Conservation (phyloP, 2,113 vertebrate species). For the Oophaga pumilio region DNA sequence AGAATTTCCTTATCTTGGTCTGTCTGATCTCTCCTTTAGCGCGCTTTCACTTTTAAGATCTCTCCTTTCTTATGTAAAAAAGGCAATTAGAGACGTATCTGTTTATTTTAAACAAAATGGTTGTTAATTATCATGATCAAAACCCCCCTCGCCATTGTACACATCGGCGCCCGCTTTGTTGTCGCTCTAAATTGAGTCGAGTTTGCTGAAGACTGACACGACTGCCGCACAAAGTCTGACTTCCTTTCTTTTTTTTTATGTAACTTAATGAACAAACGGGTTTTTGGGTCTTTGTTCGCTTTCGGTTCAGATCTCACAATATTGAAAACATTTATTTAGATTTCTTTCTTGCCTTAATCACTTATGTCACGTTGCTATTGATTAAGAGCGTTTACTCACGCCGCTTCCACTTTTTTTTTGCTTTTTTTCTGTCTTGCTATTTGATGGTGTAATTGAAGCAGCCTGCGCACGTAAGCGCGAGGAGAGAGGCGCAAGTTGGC, state of each 20-base stretch:
- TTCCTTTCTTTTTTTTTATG: conserved; percentile 69
- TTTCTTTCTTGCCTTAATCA: conserved; percentile 75
- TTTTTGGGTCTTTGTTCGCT: conserved; percentile 81
- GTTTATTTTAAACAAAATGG: conserved; percentile 99
- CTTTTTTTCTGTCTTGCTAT: background rate
- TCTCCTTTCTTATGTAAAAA: conserved; percentile 99
- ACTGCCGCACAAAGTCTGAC: conserved; percentile 85
- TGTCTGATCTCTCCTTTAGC: conserved; percentile 84
- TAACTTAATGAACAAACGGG: conserved; percentile 89
- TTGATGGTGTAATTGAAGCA: conserved; percentile 57
- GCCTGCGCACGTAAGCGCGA: conserved; percentile 11
- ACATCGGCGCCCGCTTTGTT: conserved; percentile 92
- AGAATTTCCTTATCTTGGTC: conserved; percentile 71
- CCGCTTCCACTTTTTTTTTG: conserved; percentile 59
- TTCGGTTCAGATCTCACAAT: conserved; percentile 78
- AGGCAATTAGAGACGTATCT: conserved; percentile 99
- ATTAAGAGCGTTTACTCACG: conserved; percentile 72
- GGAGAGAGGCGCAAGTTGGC: conserved; percentile 7
- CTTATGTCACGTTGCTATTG: conserved; percentile 73
- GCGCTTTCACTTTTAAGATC: conserved; percentile 97
- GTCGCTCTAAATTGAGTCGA: conserved; percentile 81
- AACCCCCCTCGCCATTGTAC: conserved; percentile 85
- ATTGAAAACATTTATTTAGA: conserved; percentile 73
- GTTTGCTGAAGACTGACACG: conserved; percentile 93
- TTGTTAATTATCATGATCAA: conserved; percentile 99